Evolutionary conservation across 2,797 vertebrate species (phyloP), one percentile per base, ranked within the genome.

Genomic region (Ptychadena robeensis): DNA sequence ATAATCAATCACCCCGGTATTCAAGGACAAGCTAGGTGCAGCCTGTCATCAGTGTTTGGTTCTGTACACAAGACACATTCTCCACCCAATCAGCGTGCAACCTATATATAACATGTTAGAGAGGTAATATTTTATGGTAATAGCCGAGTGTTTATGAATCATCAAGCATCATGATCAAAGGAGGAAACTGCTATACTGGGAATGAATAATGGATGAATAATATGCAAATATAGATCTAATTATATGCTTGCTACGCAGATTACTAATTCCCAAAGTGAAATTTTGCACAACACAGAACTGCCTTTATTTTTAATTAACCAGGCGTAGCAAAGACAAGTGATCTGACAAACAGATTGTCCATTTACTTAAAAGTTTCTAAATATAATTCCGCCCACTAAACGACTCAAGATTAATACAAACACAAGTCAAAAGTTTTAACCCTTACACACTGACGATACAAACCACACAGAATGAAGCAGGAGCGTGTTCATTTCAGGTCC

Each of bases 131-230:
- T 83, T 86, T 28, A 88, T 14, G 31, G 81, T 83, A 88, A 83
- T 0, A 0, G 84, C 78, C 75, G 67, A 61, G 68, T 27, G 82
- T 66, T 79, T 73, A 68, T 68, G 70, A 79, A 73, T 79, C 82
- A 84, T 68, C 63, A 34, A 63, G 14, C 59, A 27, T 31, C 1
- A 2, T 6, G 8, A 93, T 90, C 90, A 91, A 92, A 93, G 87
- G 1, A 38, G 32, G n/a, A 0, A 0, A 68, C 82, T 85, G 86
- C 73, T 76, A 83, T 84, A 87, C 89, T 66, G 87, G 87, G 92
- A 90, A 92, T 92, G 92, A 92, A 92, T 91, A 86, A 88, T 74
- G 82, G 84, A 89, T 90, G 93, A 91, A 91, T 87, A 86, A 89
- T 89, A 93, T 90, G 88, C 87, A 88, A 87, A 91, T 88, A 88